Evolutionary conservation across 2,888 invertebrate genomes (phyloP), one percentile per base, ranked within the genome.

Genomic region (Emmelina monodactyla): DNA sequence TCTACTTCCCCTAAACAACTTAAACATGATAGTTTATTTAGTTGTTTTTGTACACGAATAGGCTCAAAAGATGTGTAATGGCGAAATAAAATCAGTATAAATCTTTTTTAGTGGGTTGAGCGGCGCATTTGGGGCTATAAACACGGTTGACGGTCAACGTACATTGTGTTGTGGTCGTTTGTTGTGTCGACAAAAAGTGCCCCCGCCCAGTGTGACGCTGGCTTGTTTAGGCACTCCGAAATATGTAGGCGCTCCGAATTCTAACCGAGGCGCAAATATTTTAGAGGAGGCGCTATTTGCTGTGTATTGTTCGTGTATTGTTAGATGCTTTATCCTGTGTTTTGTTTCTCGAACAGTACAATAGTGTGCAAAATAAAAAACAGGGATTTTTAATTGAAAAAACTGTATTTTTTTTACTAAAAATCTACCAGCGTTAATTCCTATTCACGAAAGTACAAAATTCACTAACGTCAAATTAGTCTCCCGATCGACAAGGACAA

Each of bases 151-250:
- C 53, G 65, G 68, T 62, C 66, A 65, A 52, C 58, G 62, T 61
- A 67, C 66, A 67, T 64, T 58, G 59, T 60, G 55, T 51, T 53
- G 15, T 35, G 49, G 53, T 58, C 62, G 65, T 69, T 65, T 62
- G 60, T 69, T 55, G 59, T 61, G 40, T 39, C 36, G 33, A 50
- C 65, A 67, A 70, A 71, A 69, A 69, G 51, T 45, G 40, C 42
- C 36, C 47, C 46, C 44, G 39, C 44, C 45, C 46, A 11, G 25
- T 11, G 25, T 10, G n/a, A 11, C 11, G 25, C 3, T 25, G 4
- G n/a, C n/a, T n/a, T n/a, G 3, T 11, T 25, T 41, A 55, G 54
- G 53, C 51, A 42, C 50, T 46, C 46, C 29, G 40, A 37, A 11
- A 28, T 10, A 28, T 28, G 6, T 2, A n/a, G 28, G 10, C 10